Percentiles rank a stretch among this genome's conserved stretches.
Conservation (phyloP, 2,797 vertebrate genomes). For the Pangasius sanitwongsei region DNA sequence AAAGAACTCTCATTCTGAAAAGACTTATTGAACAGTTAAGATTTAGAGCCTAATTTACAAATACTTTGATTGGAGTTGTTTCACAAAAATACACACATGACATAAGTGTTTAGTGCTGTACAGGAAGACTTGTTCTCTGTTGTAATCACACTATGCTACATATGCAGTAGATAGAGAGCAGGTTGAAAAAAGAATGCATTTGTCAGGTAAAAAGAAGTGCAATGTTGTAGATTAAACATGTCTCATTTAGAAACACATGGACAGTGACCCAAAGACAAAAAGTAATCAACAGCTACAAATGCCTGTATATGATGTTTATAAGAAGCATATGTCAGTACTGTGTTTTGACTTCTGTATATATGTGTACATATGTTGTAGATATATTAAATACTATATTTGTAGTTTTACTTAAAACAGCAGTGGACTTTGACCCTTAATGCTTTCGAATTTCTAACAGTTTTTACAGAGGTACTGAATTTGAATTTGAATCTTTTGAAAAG, state of each 20-base stretch:
- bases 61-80: background rate
- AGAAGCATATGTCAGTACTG: background rate
- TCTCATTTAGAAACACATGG: background rate
- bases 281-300: background rate
- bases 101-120: no score
- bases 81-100: background rate
- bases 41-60: background rate
- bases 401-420: constrained; percentile 4
- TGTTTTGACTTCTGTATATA: constrained; percentile 24
- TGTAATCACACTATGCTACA: background rate
- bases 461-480: background rate
- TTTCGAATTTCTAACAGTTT: background rate
- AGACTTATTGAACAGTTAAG: background rate
- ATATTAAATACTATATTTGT: constrained; percentile 14
- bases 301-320: constrained; percentile 1
- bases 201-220: background rate
- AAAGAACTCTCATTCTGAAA: background rate
- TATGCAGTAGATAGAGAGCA: background rate
- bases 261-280: background rate
- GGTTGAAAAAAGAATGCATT: background rate
- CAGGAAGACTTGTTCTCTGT: background rate
- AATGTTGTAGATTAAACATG: background rate
- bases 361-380: constrained; percentile 40
- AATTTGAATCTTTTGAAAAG: background rate
- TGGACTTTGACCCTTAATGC: background rate